Evolutionary conservation across 2,797 vertebrate genomes (phyloP).

Genomic region (Pteropus rufus): DNA sequence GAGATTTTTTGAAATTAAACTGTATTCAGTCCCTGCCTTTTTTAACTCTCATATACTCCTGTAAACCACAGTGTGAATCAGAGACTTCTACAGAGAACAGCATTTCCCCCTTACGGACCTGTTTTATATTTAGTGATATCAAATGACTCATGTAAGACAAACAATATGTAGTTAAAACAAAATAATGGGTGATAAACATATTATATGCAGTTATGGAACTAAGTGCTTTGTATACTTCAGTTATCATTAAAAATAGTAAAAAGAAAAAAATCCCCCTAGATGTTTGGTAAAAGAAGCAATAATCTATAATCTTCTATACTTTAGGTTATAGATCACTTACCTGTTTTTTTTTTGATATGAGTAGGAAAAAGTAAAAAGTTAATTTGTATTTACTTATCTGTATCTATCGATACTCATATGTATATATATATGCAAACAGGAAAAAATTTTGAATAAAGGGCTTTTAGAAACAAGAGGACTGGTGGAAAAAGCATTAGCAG

Average conservation of each 20-base stretch:
- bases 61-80: not conserved
- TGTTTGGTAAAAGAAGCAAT: not conserved
- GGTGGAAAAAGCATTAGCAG: not conserved
- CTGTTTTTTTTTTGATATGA: not conserved
- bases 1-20: slow-evolving; percentile 44
- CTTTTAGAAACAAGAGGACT: not conserved
- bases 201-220: not conserved
- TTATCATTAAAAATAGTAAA: not conserved
- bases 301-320: not conserved
- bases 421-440: not conserved
- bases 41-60: not conserved
- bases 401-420: not conserved
- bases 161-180: not conserved
- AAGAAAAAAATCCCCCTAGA: not conserved
- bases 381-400: not conserved
- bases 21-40: not conserved
- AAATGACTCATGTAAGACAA: not conserved
- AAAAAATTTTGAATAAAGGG: not conserved
- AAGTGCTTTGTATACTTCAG: not conserved
- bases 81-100: not conserved
- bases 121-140: not conserved
- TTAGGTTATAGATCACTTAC: not conserved
- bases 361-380: slow-evolving; percentile 3
- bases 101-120: not conserved
- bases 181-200: not conserved